Conservation (phyloP, 2,797 vertebrate species). For the Tinamus major region DNA sequence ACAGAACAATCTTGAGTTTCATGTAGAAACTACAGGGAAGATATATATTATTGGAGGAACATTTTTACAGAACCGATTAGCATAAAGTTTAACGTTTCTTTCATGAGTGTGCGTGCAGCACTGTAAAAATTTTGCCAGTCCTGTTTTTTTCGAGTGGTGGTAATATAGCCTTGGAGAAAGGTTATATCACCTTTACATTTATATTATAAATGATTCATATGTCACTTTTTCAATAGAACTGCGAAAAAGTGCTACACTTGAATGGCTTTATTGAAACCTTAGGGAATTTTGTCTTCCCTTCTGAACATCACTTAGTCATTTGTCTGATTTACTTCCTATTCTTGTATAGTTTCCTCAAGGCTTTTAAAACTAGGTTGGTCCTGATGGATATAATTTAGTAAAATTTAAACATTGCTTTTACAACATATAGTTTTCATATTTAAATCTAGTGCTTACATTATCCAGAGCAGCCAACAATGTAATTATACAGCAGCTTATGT, state of each 20-base stretch:
- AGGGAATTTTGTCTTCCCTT: conserved; percentile 10
- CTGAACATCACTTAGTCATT: background rate
- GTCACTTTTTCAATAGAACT: background rate
- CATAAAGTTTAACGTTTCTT: conserved; percentile 14
- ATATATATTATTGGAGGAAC: background rate
- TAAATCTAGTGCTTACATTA: background rate
- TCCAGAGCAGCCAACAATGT: background rate
- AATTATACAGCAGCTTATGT: background rate
- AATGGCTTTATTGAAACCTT: conserved; percentile 17
- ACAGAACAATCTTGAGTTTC: background rate
- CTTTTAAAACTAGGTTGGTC: background rate
- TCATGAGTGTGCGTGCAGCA: background rate
- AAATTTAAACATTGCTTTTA: background rate
- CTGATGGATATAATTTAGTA: background rate
- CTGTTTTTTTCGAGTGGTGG: background rate
- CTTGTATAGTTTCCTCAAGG: background rate
- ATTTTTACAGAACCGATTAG: background rate
- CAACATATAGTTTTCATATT: background rate
- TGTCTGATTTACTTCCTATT: background rate
- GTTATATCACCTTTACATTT: background rate
- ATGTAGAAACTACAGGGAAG: background rate
- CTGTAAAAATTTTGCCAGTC: conserved; percentile 2
- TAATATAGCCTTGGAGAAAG: background rate
- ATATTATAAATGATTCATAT: conserved; percentile 20
- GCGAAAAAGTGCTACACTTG: background rate